phyloP scores from a whole-genome alignment of 2,797 vertebrate genomes.

The Denticeps clupeoides region DNA sequence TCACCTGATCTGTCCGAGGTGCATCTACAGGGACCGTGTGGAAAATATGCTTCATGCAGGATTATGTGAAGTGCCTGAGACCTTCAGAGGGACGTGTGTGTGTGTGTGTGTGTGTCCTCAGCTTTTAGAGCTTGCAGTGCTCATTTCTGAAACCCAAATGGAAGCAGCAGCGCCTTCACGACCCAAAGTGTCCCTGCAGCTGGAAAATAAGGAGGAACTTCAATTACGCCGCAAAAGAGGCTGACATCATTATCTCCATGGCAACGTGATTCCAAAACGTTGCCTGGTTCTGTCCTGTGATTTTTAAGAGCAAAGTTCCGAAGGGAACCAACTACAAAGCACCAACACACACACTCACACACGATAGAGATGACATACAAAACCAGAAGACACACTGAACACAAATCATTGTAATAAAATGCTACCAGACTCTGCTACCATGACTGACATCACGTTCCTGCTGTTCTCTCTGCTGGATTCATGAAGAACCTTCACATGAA shows the following conservation, averaged over 20 bases:
- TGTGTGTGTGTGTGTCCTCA: neutral
- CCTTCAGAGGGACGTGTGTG: neutral
- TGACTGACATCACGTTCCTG: no score
- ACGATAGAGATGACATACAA: no score
- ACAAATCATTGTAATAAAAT: no score
- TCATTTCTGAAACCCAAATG: constrained; percentile 2
- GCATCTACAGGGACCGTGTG: no score
- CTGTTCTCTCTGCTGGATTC: no score
- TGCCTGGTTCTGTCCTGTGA: constrained; percentile 10
- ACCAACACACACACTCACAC: no score
- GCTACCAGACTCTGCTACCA: no score
- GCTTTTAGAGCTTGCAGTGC: constrained; percentile 3
- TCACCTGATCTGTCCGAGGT: no score
- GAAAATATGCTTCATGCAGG: constrained; percentile 8
- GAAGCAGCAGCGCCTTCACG: neutral
- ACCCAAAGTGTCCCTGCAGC: neutral
- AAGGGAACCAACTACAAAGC: constrained; percentile 6
- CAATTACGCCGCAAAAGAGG: constrained; percentile 9
- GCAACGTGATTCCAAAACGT: constrained; percentile 24
- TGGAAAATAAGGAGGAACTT: constrained; percentile 7
- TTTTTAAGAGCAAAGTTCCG: constrained; percentile 11
- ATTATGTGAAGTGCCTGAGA: neutral
- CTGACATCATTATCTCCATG: constrained; percentile 27
- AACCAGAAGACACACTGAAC: no score
- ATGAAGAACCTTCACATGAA: no score